Base-by-base conservation (phyloP, 2,888 invertebrate species). In the Drosophila mettleri region DNA sequence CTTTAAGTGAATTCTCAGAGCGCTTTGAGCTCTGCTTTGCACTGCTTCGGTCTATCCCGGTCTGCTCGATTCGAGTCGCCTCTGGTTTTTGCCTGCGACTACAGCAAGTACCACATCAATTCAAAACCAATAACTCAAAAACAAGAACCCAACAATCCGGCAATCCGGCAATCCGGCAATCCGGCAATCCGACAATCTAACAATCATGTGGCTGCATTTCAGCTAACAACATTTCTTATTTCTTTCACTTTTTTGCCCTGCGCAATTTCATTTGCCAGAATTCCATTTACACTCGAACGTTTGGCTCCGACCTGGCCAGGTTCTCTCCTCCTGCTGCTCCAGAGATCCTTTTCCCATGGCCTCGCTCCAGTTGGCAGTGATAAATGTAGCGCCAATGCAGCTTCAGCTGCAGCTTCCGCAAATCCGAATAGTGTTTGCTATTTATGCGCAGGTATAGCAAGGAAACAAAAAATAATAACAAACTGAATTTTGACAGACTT, bases 41-140 rank as follows among this genome's bases (percentile, higher is more conserved):
- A 12, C 24, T 3, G 22, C 22, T 41, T 20, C 2, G 12, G 2
- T 18, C n/a, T 9, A 9, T n/a, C 22, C 39, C 2, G 12, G 2
- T 18, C n/a, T 9, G 14, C 20, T 33, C 5, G 8, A 0, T 2
- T 20, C 14, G 10, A 9, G 16, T 24, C 18, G 12, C n/a, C 18
- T 29, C 18, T 46, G 18, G 27, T 12, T 14, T 22, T 46, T 52
- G 27, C 33, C n/a, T 34, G 22, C 52, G 52, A 57, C 48, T 36
- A 51, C 64, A 54, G 57, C 53, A 54, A 48, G 29, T 5, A 33
- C 62, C 76, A 61, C 72, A 76, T 82, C 88, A 82, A 87, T 83
- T 82, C 86, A 73, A 85, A 81, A 79, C 88, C 86, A 85, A 83
- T 85, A 83, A 78, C 88, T 83, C 82, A 83, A 83, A 83, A 83